Conservation (phyloP, 2,797 vertebrate species). For the Carcharodon carcharias region DNA sequence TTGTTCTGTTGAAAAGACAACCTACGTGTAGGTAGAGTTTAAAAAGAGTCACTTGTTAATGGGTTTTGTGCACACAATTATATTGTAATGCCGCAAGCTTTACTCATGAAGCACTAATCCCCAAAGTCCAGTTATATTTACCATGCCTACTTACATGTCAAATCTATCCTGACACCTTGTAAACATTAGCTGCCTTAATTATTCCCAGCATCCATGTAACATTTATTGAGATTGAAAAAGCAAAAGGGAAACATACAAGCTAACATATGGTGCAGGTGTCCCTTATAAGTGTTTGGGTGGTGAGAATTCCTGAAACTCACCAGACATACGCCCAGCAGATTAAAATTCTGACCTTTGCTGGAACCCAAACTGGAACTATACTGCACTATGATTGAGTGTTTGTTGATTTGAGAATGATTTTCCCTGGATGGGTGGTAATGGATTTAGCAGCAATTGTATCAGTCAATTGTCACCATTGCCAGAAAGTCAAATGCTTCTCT, state of each 20-base stretch:
- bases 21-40: background rate
- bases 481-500: background rate
- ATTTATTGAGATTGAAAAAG: background rate
- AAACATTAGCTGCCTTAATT: constrained; percentile 21
- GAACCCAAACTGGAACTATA: background rate
- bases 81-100: background rate
- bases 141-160: background rate
- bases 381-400: constrained; percentile 15
- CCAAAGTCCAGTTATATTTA: background rate
- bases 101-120: background rate
- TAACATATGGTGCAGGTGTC: constrained; percentile 11
- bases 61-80: background rate
- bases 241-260: background rate
- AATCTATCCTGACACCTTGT: background rate
- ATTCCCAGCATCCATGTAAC: constrained; percentile 12
- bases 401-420: background rate
- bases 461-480: background rate
- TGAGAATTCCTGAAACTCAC: constrained; percentile 3
- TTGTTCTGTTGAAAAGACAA: background rate
- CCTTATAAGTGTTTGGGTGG: background rate
- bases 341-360: constrained; percentile 8
- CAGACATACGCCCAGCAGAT: constrained; percentile 25
- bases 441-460: background rate
- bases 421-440: constrained; percentile 10
- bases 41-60: constrained; percentile 8